These are phyloP conservation scores for Lissonota sp. DNA, from an alignment of 2,888 invertebrate species.

Conservation along the genomic window DNA sequence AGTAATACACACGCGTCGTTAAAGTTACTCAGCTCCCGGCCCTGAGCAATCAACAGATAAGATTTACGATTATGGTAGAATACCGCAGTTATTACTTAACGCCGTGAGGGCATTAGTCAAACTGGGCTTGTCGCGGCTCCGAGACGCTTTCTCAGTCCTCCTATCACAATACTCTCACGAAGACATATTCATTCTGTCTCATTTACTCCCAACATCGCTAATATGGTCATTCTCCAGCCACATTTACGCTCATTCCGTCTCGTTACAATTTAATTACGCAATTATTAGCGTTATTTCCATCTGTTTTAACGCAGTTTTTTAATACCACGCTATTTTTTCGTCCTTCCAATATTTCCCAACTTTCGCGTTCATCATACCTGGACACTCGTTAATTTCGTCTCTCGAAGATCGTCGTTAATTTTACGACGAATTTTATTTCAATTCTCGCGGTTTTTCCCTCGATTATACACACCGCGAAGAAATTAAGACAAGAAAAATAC, in stretches of 20 bases:
- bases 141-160: not conserved
- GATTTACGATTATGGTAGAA: slow-evolving; percentile 53
- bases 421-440: slow-evolving; percentile 7
- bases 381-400: no score
- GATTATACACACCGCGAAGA: not conserved
- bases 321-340: slow-evolving; percentile 1
- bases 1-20: slow-evolving; percentile 8
- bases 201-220: slow-evolving; percentile 6
- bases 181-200: no score
- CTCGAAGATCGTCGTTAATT: not conserved
- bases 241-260: slow-evolving; percentile 21
- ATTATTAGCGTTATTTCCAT: slow-evolving; percentile 1
- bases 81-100: slow-evolving; percentile 49
- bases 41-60: slow-evolving; percentile 54
- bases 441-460: slow-evolving; percentile 5
- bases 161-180: not conserved
- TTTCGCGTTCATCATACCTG: not conserved
- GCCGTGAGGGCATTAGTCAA: slow-evolving; percentile 43
- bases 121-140: slow-evolving; percentile 3
- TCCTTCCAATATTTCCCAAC: not conserved
- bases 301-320: slow-evolving; percentile 1
- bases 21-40: slow-evolving; percentile 29
- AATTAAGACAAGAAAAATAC: not conserved
- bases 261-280: slow-evolving; percentile 23
- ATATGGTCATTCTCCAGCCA: slow-evolving; percentile 31